Evolutionary conservation across 2,888 invertebrate genomes (phyloP).

Genomic region (Halocaridina rubra): DNA sequence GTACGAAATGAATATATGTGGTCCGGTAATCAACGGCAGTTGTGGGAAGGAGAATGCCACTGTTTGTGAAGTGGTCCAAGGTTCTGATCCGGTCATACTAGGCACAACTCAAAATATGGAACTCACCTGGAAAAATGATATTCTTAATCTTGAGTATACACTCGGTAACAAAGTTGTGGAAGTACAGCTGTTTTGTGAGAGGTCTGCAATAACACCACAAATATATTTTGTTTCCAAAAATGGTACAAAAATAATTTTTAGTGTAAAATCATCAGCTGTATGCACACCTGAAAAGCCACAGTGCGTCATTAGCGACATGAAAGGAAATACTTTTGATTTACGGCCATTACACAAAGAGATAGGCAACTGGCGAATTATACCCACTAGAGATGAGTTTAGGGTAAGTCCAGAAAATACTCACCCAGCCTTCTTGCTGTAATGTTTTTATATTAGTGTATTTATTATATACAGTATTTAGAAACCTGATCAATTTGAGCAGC

Average conservation of each 20-base stretch:
- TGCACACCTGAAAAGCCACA: slow-evolving; percentile 41
- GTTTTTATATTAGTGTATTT: no score
- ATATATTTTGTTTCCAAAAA: slow-evolving; percentile 33
- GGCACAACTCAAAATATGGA: slow-evolving; percentile 34
- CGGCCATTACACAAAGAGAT: slow-evolving; percentile 42
- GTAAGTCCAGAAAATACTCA: no score
- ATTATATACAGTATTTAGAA: no score
- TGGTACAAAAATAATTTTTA: slow-evolving; percentile 1
- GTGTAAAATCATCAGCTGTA: slow-evolving; percentile 34
- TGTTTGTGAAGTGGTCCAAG: slow-evolving; percentile 28
- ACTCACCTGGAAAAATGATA: slow-evolving; percentile 30
- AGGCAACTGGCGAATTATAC: slow-evolving; percentile 56
- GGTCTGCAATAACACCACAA: slow-evolving; percentile 2
- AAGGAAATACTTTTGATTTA: slow-evolving; percentile 52
- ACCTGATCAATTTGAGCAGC: no score
- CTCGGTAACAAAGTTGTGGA: slow-evolving; percentile 13
- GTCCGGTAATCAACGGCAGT: slow-evolving; percentile 41
- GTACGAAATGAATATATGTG: slow-evolving; percentile 54
- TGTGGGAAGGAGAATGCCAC: slow-evolving; percentile 33
- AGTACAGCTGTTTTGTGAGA: slow-evolving; percentile 37
- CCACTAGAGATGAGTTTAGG: slow-evolving; percentile 25
- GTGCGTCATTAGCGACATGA: slow-evolving; percentile 48
- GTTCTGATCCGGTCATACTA: slow-evolving; percentile 17
- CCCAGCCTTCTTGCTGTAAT: no score
- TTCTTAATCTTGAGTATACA: slow-evolving; percentile 31